These are phyloP conservation scores for Orbicella faveolata DNA, from an alignment of 64 coral and sea anemone species.

Conservation along the genomic window DNA sequence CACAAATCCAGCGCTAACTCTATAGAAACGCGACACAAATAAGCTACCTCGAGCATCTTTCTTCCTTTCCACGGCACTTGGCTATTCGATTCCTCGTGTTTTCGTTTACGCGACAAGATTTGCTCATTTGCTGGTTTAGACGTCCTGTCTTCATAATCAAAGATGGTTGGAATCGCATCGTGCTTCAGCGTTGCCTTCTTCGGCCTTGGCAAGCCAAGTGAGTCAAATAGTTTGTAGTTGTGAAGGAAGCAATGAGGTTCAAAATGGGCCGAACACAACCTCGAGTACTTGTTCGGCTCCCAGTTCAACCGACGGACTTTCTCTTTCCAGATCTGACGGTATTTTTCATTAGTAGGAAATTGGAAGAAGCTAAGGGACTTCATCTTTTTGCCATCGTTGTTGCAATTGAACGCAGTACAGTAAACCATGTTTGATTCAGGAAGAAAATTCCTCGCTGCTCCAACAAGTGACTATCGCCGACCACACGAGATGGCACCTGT, in stretches of 20 bases:
- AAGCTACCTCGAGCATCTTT: not conserved
- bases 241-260: slow-evolving; percentile 2
- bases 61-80: not conserved
- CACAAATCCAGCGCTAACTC: not conserved
- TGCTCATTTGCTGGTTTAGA: not conserved
- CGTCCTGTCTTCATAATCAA: slow-evolving; percentile 30
- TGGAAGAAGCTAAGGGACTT: slow-evolving; percentile 5
- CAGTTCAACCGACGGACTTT: slow-evolving; percentile 21
- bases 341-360: slow-evolving; percentile 25
- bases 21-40: not conserved
- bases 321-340: slow-evolving; percentile 26
- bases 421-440: slow-evolving; percentile 10
- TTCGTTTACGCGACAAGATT: not conserved
- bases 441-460: not conserved
- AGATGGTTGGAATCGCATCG: slow-evolving; percentile 23
- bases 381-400: slow-evolving; percentile 7
- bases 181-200: slow-evolving; percentile 2
- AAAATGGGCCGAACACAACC: slow-evolving; percentile 17
- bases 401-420: slow-evolving; percentile 11
- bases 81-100: not conserved
- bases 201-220: slow-evolving; percentile 2
- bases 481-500: slow-evolving; percentile 1
- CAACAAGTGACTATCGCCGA: not conserved
- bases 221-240: slow-evolving; percentile 1
- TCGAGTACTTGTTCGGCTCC: slow-evolving; percentile 29